Evolutionary conservation across 2,888 invertebrate species (phyloP), one percentile per base, ranked within the genome.

Genomic region (Philereme transversata): DNA sequence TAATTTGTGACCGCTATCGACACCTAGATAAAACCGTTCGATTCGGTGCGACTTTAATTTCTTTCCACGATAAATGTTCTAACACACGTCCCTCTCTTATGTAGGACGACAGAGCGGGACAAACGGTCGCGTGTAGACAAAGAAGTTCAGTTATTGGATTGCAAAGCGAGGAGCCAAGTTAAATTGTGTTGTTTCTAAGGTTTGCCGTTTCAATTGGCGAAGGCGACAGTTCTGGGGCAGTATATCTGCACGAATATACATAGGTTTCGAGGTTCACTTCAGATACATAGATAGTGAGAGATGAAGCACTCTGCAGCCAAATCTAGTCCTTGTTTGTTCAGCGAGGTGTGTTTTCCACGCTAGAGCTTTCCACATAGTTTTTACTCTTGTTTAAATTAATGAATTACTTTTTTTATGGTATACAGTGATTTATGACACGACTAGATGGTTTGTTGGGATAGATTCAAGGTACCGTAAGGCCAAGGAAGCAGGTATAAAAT

Each of bases 1-100:
- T 90, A 90, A 91, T 90, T 90, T 90, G 90, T 88, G 90, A 84
- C 84, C 87, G 87, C 88, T 87, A 89, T 91, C 90, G 89, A 88
- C 90, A 88, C 89, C 82, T 83, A 86, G 89, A 90, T 90, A 89
- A 89, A 87, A 87, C 87, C 86, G 84, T 87, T 87, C 89, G 87
- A 90, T 90, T 90, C 82, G 84, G 83, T 80, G 83, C 86, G 84
- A 88, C 88, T 90, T 91, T 91, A 90, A 91, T 90, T 90, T 87
- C 90, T 89, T 90, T 83, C 78, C 73, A 81, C 87, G 85, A 88
- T 90, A 86, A 90, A 90, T 89, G 89, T 81, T 81, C 78, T 47
- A 71, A 74, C 75, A 73, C 77, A 73, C 78, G 67, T 87, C 86
- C 73, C 75, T 67, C 65, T 87, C 82, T 72, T 64, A 68, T 65